phyloP scores from a whole-genome alignment of 2,888 invertebrate genomes.

The Alsophila aescularia region DNA sequence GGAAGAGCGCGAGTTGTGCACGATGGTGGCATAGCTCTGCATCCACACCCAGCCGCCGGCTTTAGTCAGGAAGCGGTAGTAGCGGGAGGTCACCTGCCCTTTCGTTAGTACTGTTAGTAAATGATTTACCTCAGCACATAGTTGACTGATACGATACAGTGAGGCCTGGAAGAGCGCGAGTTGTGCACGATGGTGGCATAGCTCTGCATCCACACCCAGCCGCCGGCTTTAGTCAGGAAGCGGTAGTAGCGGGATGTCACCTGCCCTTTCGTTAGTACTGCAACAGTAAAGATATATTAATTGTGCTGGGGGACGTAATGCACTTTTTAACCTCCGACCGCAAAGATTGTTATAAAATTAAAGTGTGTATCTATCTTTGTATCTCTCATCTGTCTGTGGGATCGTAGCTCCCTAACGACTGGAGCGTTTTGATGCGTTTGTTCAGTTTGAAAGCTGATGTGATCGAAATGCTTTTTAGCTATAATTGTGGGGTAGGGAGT shows the following conservation, averaged over 20 bases:
- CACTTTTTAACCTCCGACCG: too few relatives aligned
- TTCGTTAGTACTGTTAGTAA: slow-evolving; percentile 92
- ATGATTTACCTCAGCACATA: slow-evolving; percentile 92
- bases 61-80: slow-evolving; percentile 97
- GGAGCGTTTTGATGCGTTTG: too few relatives aligned
- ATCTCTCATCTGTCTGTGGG: too few relatives aligned
- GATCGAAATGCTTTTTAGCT: too few relatives aligned
- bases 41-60: slow-evolving; percentile 99
- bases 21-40: slow-evolving; percentile 99
- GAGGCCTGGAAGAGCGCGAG: slow-evolving; percentile 96
- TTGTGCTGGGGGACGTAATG: too few relatives aligned
- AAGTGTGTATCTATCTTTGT: too few relatives aligned
- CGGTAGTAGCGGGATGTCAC: slow-evolving; percentile 98
- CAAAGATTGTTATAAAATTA: too few relatives aligned
- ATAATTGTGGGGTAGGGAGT: too few relatives aligned
- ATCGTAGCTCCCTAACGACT: too few relatives aligned
- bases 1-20: slow-evolving; percentile 97
- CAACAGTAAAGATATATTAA: too few relatives aligned
- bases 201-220: slow-evolving; percentile 99
- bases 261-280: slow-evolving; percentile 97
- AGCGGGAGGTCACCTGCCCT: slow-evolving; percentile 98
- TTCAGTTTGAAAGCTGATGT: too few relatives aligned
- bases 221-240: slow-evolving; percentile 97
- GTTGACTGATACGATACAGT: slow-evolving; percentile 98
- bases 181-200: slow-evolving; percentile 99